These are phyloP conservation scores for Goniozus legneri DNA, from an alignment of 1,140 invertebrate genomes.

Conservation along the genomic window DNA sequence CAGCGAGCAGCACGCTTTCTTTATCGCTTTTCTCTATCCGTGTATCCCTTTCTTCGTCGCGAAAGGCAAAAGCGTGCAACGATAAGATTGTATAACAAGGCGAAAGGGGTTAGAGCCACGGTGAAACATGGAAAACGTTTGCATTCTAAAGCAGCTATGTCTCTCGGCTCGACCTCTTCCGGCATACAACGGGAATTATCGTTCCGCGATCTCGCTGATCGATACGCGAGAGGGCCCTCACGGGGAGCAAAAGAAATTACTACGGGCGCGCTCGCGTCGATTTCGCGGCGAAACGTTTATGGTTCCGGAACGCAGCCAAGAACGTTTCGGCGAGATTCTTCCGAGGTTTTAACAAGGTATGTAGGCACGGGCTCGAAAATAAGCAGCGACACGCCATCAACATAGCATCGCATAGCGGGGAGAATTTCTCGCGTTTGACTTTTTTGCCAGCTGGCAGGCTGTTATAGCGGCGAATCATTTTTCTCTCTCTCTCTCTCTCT, in stretches of 20 bases:
- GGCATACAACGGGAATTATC: too few relatives aligned
- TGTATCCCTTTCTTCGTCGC: too few relatives aligned
- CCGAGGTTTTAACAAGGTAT: constrained; percentile 49
- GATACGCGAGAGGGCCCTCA: neutral
- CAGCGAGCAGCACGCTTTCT: neutral
- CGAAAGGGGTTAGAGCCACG: constrained; percentile 45
- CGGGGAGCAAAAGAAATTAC: too few relatives aligned
- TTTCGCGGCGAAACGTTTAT: constrained; percentile 17
- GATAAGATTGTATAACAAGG: constrained; percentile 48
- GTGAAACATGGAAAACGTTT: constrained; percentile 38
- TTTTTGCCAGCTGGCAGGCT: constrained; percentile 54
- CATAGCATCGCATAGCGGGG: constrained; percentile 48
- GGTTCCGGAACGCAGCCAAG: constrained; percentile 47
- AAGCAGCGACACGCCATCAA: constrained; percentile 54
- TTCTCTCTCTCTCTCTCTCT: constrained; percentile 12
- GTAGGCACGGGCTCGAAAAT: constrained; percentile 48
- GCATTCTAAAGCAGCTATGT: constrained; percentile 15
- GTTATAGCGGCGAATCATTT: constrained; percentile 53
- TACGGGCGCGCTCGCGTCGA: neutral
- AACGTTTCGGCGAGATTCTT: constrained; percentile 43
- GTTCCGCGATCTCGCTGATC: neutral
- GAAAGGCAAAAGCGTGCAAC: constrained; percentile 28
- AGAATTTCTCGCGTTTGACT: constrained; percentile 49
- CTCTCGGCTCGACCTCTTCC: neutral
- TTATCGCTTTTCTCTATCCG: too few relatives aligned